Evolutionary conservation across 2,888 invertebrate species (phyloP).

Genomic region (Campaea margaritaria): DNA sequence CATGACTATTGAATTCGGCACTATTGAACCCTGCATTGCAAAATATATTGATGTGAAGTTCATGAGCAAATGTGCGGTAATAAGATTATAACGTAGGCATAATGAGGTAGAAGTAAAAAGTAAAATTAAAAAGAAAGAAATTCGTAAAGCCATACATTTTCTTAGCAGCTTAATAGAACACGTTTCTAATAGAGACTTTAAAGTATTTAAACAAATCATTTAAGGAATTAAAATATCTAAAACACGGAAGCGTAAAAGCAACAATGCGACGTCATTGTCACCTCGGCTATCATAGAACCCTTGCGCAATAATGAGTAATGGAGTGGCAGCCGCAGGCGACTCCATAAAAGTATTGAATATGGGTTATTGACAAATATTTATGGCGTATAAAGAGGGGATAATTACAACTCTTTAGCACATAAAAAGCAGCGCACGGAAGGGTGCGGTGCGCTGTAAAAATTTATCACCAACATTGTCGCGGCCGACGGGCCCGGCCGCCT

Average conservation of each 20-base stretch:
- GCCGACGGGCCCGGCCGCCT: conserved; percentile 57
- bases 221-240: conserved; percentile 20
- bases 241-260: conserved; percentile 46
- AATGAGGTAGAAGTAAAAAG: not conserved
- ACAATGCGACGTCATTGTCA: conserved; percentile 65
- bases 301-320: conserved; percentile 78
- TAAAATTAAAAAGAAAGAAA: not conserved
- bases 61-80: too few relatives aligned
- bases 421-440: conserved; percentile 77
- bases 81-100: too few relatives aligned
- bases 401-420: conserved; percentile 84
- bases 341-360: conserved; percentile 82
- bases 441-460: conserved; percentile 76
- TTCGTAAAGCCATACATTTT: not conserved
- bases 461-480: conserved; percentile 75
- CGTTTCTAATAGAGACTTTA: not conserved
- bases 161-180: not conserved
- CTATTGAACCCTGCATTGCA: too few relatives aligned
- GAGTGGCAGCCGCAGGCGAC: conserved; percentile 76
- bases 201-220: not conserved
- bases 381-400: conserved; percentile 83
- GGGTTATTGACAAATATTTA: conserved; percentile 85
- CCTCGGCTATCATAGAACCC: conserved; percentile 68
- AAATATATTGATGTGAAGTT: too few relatives aligned
- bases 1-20: too few relatives aligned